Base-by-base conservation (phyloP, 2,888 invertebrate species). In the Himalopsyche tibetana region DNA sequence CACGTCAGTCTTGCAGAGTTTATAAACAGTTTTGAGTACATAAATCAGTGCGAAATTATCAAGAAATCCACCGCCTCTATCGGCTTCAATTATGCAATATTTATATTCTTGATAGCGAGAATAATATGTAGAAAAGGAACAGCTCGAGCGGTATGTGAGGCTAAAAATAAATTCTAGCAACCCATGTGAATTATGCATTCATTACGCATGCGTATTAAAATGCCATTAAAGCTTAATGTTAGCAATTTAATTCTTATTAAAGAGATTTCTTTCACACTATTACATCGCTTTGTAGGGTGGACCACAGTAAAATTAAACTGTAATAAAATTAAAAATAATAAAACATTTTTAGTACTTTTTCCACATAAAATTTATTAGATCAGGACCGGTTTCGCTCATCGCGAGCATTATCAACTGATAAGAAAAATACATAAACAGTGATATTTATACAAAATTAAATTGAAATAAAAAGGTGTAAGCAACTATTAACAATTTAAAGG, bases 161-260 rank as follows among this genome's bases (percentile, higher is more conserved):
- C 74, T 74, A 38, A 74, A 74, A 74, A 74, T 74, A 74, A 74
- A 38, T 74, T 38, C 9, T 74, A 74, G 74, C 45, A 45, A 19
- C n/a, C 15, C 15, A 15, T 28, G 28, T 28, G 80, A 42, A 80
- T 51, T 45, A 51, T 80, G 28, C 51, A 80, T 80, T 80, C 80
- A 80, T 80, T 80, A 80, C 80, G 36, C 80, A n/a, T 19, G 80
- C 45, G 80, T 80, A 80, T 80, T 80, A 80, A 80, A 80, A 80
- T 12, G 45, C 51, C 80, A 51, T 80, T 80, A 80, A 80, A 45
- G 80, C 28, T 51, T 45, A 80, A 80, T 80, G 80, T 28, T 51
- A 45, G 45, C 80, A 19, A 80, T 80, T 80, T 80, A 80, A 80
- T 80, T 19, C 42, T 80, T 80, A 42, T 45, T 51, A 45, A 80